Base-by-base conservation (phyloP, 1,140 invertebrate genomes). In the Leptinotarsa undecemlineata region DNA sequence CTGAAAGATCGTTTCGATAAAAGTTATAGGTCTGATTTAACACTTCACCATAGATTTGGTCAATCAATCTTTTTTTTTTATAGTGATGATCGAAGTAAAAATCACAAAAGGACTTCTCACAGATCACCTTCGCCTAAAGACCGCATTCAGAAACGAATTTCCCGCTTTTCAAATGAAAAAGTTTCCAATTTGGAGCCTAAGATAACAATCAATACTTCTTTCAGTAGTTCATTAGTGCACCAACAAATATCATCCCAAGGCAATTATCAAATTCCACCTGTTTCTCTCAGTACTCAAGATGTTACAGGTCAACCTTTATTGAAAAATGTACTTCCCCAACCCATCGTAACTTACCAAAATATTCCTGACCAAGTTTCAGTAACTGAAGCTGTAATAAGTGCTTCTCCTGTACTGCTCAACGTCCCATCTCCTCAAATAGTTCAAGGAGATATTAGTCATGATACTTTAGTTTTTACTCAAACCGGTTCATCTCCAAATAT, bases 371-470 rank as follows among this genome's bases (percentile, higher is more conserved):
- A 63, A 57, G 71, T 75, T 60, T 47, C 72, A 20, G 76, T 74
- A 69, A 70, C 72, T 19, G 75, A 78, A 23, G 75, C 82, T 4
- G 76, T 82, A 21, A 77, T 83, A 33, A 72, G 76, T 48, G 79
- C 81, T 14, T 81, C 82, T 17, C 84, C 85, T 5, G 82, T 85
- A 23, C 75, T 87, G 42, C 81, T 85, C 47, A 84, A 83, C 68
- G 82, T 87, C 68, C 82, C 85, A 14, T 82, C 85, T 47, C 81
- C 83, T 48, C 84, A 83, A 76, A 78, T 83, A 21, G 61, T 82
- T 42, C 81, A 72, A 66, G 68, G 19, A 51, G n/a, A 23, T 5
- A 42, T 42, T 11, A 42, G 33, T 11, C 33, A 42, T 11, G 33
- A 75, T 66, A 48, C 76, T 23, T 33, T 79, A 26, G 69, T 75